Evolutionary conservation across 2,888 invertebrate genomes (phyloP).

Genomic region (Odontothrips loti): DNA sequence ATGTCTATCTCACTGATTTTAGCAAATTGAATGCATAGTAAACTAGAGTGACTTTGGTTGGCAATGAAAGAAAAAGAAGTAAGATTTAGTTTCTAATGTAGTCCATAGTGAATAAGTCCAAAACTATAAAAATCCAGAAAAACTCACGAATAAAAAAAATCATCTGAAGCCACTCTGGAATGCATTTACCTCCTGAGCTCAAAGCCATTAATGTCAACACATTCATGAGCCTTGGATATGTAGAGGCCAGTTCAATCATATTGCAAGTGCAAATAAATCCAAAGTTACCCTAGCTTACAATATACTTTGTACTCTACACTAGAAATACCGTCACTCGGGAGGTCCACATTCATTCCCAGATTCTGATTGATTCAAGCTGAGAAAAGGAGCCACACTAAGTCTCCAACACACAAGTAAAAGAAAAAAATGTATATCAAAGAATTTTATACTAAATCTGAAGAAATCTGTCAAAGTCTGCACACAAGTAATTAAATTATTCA

Average conservation of each 20-base stretch:
- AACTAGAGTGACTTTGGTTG: neutral
- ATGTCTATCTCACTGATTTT: neutral
- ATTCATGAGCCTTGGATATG: neutral
- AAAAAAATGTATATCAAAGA: conserved; percentile 5
- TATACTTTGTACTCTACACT: neutral
- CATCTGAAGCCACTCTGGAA: neutral
- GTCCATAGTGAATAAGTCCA: neutral
- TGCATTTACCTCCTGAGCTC: neutral
- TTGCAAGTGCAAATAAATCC: neutral
- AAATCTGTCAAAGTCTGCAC: neutral
- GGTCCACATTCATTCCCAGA: neutral
- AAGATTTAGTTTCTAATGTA: too few species aligned
- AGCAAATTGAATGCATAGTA: neutral
- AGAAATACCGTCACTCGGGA: conserved; percentile 5
- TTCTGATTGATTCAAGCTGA: neutral
- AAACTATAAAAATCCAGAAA: neutral
- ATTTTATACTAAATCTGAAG: conserved; percentile 8
- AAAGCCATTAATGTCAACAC: too few species aligned
- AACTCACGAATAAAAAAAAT: neutral
- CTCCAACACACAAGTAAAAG: conserved; percentile 19
- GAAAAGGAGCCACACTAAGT: neutral
- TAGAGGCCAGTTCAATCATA: neutral
- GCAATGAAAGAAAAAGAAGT: neutral
- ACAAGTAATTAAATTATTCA: neutral
- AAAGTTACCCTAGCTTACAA: conserved; percentile 13